Percentiles rank a stretch among this genome's conserved stretches.
Evolutionary conservation across 1,140 invertebrate species (phyloP).

Genomic region (Atta colombica): DNA sequence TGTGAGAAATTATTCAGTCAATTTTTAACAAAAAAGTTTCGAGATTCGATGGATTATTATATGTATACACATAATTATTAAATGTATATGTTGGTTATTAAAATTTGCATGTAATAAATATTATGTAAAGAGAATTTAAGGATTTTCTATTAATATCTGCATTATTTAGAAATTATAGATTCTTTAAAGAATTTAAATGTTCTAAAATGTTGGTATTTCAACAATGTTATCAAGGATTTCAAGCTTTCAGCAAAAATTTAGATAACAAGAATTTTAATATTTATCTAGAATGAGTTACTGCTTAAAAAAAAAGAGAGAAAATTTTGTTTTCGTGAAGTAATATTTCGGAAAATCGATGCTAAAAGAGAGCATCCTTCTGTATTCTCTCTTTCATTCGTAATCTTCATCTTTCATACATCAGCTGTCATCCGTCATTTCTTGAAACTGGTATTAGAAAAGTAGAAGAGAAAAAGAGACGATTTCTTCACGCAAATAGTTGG

Average conservation of each 20-base stretch:
- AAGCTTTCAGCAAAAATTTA: not conserved
- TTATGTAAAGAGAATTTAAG: not conserved
- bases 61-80: not conserved
- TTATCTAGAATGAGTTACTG: conserved; percentile 8
- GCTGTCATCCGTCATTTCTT: conserved; percentile 60
- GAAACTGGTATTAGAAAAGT: not conserved
- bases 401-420: conserved; percentile 71
- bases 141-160: not conserved
- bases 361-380: conserved; percentile 32
- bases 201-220: not conserved
- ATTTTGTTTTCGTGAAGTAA: conserved; percentile 18
- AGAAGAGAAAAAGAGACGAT: not conserved
- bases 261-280: conserved; percentile 5
- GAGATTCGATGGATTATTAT: not conserved
- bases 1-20: conserved; percentile 1
- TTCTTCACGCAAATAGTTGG: conserved; percentile 21
- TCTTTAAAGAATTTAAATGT: not conserved
- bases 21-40: not conserved
- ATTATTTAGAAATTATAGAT: not conserved
- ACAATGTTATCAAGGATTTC: not conserved
- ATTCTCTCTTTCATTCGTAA: conserved; percentile 48
- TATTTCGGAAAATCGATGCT: conserved; percentile 36
- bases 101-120: not conserved
- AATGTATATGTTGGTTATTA: not conserved
- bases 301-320: not conserved